Percentiles rank a stretch among this genome's conserved stretches.
Conservation (phyloP, 2,888 invertebrate species). For the Rhagonycha lutea region DNA sequence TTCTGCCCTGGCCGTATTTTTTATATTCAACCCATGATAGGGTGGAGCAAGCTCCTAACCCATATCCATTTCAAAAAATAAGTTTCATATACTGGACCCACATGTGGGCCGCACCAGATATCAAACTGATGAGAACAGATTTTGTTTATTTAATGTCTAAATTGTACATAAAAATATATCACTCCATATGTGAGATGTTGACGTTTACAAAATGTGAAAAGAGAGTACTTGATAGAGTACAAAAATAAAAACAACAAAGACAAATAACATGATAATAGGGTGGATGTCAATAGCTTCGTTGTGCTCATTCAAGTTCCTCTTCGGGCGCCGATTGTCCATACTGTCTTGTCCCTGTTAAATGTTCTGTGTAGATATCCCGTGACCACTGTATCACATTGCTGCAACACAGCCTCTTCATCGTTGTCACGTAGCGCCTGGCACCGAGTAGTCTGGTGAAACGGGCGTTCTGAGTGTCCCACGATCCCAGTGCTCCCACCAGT, state of each 20-base stretch:
- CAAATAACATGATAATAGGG: no score
- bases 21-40: conserved; percentile 62
- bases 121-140: background rate
- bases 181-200: no score
- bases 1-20: background rate
- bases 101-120: background rate
- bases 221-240: no score
- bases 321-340: background rate
- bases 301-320: no score
- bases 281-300: no score
- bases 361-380: background rate
- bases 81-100: background rate
- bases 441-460: no score
- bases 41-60: conserved; percentile 66
- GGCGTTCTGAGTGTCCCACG: background rate
- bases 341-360: background rate
- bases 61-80: background rate
- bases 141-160: no score
- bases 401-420: no score
- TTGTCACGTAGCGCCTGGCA: no score
- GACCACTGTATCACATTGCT: background rate
- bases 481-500: background rate
- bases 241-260: no score
- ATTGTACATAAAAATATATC: no score
- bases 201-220: no score